Percentiles rank a stretch among this genome's conserved stretches.
phyloP scores from a whole-genome alignment of 35 echinoderm and acorn worm genomes.

The Eucidaris tribuloides region DNA sequence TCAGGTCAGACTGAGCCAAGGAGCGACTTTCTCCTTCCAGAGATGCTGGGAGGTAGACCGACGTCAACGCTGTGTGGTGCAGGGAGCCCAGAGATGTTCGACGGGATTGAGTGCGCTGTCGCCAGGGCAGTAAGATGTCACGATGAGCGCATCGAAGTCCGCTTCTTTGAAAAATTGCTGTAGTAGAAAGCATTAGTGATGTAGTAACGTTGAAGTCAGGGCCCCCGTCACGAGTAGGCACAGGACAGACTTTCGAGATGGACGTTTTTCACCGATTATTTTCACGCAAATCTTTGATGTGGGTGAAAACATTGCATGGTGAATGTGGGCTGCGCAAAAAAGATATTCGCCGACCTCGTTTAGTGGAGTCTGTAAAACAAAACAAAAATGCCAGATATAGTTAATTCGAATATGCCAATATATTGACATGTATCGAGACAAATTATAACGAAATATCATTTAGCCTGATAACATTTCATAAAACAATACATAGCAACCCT shows the following conservation, averaged over 20 bases:
- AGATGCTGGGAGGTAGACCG: slow-evolving; percentile 4
- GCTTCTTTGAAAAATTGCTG: slow-evolving; percentile 1
- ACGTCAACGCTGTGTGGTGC: background rate
- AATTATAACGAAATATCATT: too few relatives aligned
- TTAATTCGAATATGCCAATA: too few relatives aligned
- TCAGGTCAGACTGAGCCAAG: background rate
- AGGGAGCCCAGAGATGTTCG: slow-evolving; percentile 29
- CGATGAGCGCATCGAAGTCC: background rate
- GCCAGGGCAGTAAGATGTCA: slow-evolving; percentile 38
- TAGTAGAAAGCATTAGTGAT: slow-evolving; percentile 36
- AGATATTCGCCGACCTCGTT: background rate
- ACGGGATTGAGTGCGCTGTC: slow-evolving; percentile 25
- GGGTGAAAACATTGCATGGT: slow-evolving; percentile 22
- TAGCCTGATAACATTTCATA: too few relatives aligned
- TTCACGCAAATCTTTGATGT: slow-evolving; percentile 30
- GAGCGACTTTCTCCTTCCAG: slow-evolving; percentile 17
- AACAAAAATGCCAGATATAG: too few relatives aligned
- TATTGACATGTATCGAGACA: too few relatives aligned
- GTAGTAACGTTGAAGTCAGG: slow-evolving; percentile 55
- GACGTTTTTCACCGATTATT: background rate
- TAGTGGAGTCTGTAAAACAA: background rate
- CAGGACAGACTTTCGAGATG: background rate
- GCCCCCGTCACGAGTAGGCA: slow-evolving; percentile 15
- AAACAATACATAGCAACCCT: too few relatives aligned
- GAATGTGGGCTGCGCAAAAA: slow-evolving; percentile 21